Conservation (phyloP, 2,113 vertebrate species). For the Tetrax tetrax region DNA sequence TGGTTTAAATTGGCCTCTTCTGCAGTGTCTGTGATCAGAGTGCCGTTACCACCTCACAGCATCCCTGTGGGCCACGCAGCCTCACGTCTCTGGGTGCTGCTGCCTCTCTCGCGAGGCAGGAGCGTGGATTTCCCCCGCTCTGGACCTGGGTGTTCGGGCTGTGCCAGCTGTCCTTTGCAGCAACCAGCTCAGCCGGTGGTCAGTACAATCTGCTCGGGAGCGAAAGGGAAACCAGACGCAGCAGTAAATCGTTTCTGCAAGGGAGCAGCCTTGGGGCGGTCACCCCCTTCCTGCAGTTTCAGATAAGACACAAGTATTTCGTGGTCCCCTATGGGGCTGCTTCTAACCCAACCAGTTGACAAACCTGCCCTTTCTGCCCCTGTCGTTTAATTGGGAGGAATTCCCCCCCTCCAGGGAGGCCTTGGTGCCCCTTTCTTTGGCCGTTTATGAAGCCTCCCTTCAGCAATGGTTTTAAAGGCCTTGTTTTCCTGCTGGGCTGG, state of each 20-base stretch:
- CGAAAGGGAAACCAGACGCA: background rate
- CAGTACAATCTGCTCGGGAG: background rate
- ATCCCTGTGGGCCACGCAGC: fast-evolving
- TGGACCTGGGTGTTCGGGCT: background rate
- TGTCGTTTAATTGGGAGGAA: background rate
- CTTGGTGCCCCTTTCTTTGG: background rate
- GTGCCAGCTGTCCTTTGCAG: background rate
- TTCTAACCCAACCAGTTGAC: background rate
- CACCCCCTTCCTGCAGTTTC: background rate
- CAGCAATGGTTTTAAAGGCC: background rate
- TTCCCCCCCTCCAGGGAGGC: background rate
- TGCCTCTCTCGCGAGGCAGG: fast-evolving
- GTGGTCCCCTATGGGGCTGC: background rate
- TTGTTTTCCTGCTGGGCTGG: background rate
- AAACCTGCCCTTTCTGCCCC: background rate
- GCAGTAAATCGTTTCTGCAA: background rate
- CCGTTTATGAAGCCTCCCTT: background rate
- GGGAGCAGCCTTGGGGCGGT: background rate
- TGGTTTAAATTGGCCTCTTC: background rate
- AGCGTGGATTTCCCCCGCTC: background rate
- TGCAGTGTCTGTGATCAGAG: background rate
- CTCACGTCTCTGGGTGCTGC: background rate
- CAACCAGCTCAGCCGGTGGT: background rate
- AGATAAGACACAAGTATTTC: background rate
- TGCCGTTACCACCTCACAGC: background rate